Conservation (phyloP, 2,888 invertebrate genomes). For the Ormyrus rosae region DNA sequence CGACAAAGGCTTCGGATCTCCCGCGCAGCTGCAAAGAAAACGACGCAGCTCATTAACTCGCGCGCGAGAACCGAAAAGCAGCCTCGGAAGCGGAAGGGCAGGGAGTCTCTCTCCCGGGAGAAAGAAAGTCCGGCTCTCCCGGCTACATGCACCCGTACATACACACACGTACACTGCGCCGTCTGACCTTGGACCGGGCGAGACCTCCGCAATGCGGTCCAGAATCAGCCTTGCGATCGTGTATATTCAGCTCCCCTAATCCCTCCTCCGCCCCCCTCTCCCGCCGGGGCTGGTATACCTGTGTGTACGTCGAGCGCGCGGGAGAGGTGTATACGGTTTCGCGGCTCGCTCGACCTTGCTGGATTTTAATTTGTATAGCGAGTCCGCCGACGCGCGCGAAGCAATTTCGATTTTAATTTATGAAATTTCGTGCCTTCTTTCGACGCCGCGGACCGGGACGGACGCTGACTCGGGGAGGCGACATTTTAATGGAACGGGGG, state of each 20-base stretch:
- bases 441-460: not conserved
- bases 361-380: no score
- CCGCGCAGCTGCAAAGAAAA: no score
- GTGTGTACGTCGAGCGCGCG: not conserved
- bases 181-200: slow-evolving; percentile 52
- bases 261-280: not conserved
- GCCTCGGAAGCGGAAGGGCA: no score
- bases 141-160: slow-evolving; percentile 7
- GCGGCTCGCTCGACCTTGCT: no score
- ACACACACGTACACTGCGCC: not conserved
- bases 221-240: slow-evolving; percentile 57
- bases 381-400: not conserved
- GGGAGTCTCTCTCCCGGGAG: not conserved
- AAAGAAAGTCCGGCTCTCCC: slow-evolving; percentile 16
- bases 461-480: not conserved
- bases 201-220: slow-evolving; percentile 58
- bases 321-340: not conserved
- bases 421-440: not conserved
- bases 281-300: not conserved
- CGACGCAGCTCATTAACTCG: no score
- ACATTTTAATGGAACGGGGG: not conserved
- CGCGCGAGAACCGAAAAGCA: no score
- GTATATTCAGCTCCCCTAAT: slow-evolving; percentile 40
- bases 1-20: no score
- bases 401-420: slow-evolving; percentile 32